Percentiles rank a stretch among this genome's conserved stretches.
phyloP scores from a whole-genome alignment of 2,113 vertebrate genomes.

The Rhodinocichla rosea region DNA sequence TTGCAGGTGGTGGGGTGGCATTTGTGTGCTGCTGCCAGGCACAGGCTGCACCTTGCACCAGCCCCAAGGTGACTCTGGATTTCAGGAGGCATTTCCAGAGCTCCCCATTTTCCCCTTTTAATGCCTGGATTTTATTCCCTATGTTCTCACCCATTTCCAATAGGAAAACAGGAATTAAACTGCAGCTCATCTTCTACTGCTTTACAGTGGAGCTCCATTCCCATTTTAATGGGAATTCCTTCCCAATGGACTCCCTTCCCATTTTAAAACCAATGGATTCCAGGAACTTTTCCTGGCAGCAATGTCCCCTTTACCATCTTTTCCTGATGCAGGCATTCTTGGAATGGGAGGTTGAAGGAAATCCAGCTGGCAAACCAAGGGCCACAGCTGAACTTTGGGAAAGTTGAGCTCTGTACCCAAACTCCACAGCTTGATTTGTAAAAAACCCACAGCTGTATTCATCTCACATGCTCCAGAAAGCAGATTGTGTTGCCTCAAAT shows the following conservation, averaged over 20 bases:
- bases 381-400: not conserved
- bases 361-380: not conserved
- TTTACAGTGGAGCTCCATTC: not conserved
- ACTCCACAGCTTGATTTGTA: not conserved
- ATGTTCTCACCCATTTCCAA: not conserved
- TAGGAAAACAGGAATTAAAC: not conserved
- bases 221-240: not conserved
- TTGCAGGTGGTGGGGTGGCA: not conserved
- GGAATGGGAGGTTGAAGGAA: not conserved
- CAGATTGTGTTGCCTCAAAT: slow-evolving; percentile 32
- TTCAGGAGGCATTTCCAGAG: not conserved
- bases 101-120: not conserved
- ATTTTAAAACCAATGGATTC: not conserved
- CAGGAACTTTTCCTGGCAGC: not conserved
- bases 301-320: not conserved
- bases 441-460: not conserved
- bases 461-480: not conserved
- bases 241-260: not conserved
- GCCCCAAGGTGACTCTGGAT: not conserved
- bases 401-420: not conserved
- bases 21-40: not conserved
- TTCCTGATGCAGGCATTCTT: not conserved
- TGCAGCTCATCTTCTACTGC: not conserved
- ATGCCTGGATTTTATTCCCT: not conserved
- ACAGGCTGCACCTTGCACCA: not conserved